phyloP scores from a whole-genome alignment of 1,140 invertebrate genomes.

The Aphidius gifuensis region DNA sequence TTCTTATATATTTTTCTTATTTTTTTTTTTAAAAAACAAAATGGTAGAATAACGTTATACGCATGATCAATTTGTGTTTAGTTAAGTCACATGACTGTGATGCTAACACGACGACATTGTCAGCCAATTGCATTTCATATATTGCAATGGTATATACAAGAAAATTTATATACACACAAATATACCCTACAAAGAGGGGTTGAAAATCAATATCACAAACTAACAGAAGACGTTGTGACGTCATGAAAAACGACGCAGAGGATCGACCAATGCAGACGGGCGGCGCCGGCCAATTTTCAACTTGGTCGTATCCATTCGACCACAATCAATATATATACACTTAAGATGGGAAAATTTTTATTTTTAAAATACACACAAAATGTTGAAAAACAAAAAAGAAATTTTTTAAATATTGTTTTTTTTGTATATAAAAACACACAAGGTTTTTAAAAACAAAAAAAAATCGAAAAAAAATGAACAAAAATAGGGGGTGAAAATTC shows the following conservation, averaged over 20 bases:
- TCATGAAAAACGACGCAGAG: constrained; percentile 48
- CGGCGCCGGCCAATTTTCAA: constrained; percentile 49
- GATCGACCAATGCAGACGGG: constrained; percentile 51
- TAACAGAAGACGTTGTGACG: constrained; percentile 35
- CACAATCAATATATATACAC: constrained; percentile 48
- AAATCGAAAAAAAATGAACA: not conserved
- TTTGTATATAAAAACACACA: not conserved
- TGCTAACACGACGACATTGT: constrained; percentile 6
- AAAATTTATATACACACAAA: not conserved
- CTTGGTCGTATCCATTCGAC: constrained; percentile 11
- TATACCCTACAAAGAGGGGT: not conserved
- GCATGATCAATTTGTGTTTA: not conserved
- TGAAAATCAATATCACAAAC: constrained; percentile 48
- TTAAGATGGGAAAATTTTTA: constrained; percentile 15
- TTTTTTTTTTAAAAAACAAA: not conserved
- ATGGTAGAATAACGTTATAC: not conserved
- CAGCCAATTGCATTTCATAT: constrained; percentile 16
- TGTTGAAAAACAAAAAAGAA: not conserved
- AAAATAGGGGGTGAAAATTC: not conserved
- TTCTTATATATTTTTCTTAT: not conserved
- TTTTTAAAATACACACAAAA: too few species aligned
- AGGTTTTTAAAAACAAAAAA: not conserved
- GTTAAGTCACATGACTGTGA: constrained; percentile 14
- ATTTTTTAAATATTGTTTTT: not conserved
- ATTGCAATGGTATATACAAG: not conserved